Percentiles rank a stretch among this genome's conserved stretches.
Evolutionary conservation across 2,797 vertebrate genomes (phyloP).

Genomic region (Megaceryle alcyon): DNA sequence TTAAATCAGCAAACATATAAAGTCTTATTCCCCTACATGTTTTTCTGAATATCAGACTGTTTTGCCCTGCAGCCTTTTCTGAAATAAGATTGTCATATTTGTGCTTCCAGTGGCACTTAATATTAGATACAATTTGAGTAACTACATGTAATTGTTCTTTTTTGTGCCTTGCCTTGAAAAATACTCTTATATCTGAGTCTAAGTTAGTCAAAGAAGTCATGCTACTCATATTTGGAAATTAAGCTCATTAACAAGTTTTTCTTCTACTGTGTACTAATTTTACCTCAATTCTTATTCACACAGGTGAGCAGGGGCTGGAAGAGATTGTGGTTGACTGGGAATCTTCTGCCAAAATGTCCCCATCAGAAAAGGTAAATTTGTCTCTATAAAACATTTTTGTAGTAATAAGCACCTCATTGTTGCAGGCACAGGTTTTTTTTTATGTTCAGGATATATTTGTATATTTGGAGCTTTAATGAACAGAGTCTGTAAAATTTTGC

Average conservation of each 20-base stretch:
- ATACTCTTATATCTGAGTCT: neutral
- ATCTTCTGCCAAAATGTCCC: neutral
- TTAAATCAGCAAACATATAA: neutral
- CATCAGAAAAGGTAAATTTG: neutral
- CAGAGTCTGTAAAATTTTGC: neutral
- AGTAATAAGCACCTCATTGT: neutral
- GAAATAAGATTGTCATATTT: neutral
- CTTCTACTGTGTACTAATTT: neutral
- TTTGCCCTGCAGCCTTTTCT: neutral
- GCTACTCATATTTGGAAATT: neutral
- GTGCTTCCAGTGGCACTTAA: neutral
- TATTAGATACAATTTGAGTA: neutral
- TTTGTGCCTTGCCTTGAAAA: neutral
- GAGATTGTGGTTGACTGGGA: neutral
- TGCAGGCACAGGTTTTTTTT: neutral
- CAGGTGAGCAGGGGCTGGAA: neutral
- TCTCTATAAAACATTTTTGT: neutral
- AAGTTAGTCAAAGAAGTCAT: neutral
- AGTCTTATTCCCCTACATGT: accelerated
- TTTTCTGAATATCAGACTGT: neutral
- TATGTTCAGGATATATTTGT: neutral
- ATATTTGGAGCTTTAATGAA: neutral
- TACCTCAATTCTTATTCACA: neutral
- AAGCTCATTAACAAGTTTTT: neutral
- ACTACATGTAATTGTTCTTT: neutral